These are phyloP conservation scores for Sclerurus mexicanus DNA, from an alignment of 2,113 vertebrate genomes.

Conservation along the genomic window DNA sequence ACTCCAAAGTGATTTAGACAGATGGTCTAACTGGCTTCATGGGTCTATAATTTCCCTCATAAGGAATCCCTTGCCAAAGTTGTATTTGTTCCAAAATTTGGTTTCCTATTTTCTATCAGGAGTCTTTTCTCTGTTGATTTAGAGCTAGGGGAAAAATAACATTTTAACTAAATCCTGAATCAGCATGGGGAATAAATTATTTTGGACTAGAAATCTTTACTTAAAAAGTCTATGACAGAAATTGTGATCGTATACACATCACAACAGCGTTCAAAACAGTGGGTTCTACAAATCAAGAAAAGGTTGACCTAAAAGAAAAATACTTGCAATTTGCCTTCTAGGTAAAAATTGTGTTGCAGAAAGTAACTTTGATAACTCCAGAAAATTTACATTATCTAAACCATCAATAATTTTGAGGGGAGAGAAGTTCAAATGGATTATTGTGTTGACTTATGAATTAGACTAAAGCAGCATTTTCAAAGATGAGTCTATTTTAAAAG, in stretches of 20 bases:
- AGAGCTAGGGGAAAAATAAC: neutral
- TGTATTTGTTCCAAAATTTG: conserved; percentile 37
- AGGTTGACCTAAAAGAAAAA: neutral
- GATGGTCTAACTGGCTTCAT: conserved; percentile 18
- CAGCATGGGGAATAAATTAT: neutral
- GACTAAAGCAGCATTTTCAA: neutral
- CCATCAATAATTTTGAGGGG: neutral
- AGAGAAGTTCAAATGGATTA: neutral
- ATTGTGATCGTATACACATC: neutral
- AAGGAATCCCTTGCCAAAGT: conserved; percentile 2
- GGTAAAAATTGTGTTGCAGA: neutral
- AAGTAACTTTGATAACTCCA: neutral
- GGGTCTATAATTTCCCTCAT: conserved; percentile 25
- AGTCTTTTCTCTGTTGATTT: conserved; percentile 31
- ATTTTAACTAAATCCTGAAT: neutral
- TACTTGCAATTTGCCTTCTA: neutral
- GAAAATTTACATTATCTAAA: neutral
- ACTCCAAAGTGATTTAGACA: conserved; percentile 30
- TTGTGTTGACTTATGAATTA: neutral
- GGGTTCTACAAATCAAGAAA: neutral
- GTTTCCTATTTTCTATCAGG: conserved; percentile 10
- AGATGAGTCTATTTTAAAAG: neutral
- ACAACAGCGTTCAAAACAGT: neutral
- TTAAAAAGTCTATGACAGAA: neutral
- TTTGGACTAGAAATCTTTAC: neutral